Conservation (phyloP, 1,140 invertebrate species). For the Macrocentrus cingulum region DNA sequence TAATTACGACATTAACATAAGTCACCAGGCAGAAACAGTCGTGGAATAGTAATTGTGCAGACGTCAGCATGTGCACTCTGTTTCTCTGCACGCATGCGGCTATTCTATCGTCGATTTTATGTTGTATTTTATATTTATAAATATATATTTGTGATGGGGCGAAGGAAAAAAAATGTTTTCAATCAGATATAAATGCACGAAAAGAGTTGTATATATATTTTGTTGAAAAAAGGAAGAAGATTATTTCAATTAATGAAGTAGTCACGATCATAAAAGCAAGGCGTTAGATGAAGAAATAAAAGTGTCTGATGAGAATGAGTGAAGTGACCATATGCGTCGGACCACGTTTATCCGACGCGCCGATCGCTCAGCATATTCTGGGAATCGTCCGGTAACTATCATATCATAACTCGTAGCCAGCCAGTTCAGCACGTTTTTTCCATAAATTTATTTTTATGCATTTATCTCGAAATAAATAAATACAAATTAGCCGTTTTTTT, state of each 20-base stretch:
- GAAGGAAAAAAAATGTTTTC: too few species aligned
- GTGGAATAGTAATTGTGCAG: conserved; percentile 56
- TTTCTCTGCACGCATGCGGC: neutral
- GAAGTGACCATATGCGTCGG: neutral
- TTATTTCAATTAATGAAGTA: conserved; percentile 37
- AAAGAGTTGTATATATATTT: neutral
- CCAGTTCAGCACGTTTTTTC: conserved; percentile 35
- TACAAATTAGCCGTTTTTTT: conserved; percentile 1
- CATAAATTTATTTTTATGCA: conserved; percentile 46
- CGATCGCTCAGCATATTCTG: conserved; percentile 54
- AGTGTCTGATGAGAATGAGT: conserved; percentile 30
- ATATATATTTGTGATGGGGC: too few species aligned
- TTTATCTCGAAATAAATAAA: conserved; percentile 20
- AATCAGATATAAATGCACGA: neutral
- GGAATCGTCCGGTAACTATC: conserved; percentile 54
- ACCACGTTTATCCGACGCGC: conserved; percentile 49
- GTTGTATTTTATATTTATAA: neutral
- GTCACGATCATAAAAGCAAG: conserved; percentile 43
- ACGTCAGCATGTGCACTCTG: neutral
- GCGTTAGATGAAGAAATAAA: conserved; percentile 43
- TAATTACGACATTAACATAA: conserved; percentile 61
- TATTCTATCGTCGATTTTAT: neutral
- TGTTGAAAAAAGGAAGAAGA: neutral
- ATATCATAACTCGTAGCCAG: conserved; percentile 58
- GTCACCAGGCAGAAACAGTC: conserved; percentile 52